Base-by-base conservation (phyloP, 2,888 invertebrate species). In the Slavum lentiscoides region DNA sequence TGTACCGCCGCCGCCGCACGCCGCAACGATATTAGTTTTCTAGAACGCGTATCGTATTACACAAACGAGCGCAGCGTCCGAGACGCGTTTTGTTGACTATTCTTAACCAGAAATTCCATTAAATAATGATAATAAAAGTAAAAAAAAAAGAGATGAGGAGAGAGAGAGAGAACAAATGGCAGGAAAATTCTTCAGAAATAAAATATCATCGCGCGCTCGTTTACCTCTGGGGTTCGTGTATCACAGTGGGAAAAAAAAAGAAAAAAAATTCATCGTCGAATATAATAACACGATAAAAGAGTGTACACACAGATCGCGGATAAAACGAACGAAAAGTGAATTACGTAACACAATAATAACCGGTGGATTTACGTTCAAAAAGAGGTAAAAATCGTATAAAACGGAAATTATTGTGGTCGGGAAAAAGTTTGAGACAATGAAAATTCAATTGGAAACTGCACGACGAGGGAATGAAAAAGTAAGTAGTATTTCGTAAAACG, bases 381-480 rank as follows among this genome's bases (percentile, higher is more conserved):
- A n/a, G n/a, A n/a, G n/a, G n/a, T n/a, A n/a, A n/a, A 30, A 30
- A 30, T 30, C 30, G 30, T 30, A 30, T 30, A 30, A 30, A 30
- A 30, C 30, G 30, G n/a, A n/a, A 30, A 30, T 30, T n/a, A n/a
- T 30, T 30, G 1, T 30, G 30, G 19, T 8, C 30, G 21, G 53
- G 53, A 74, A 37, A 37, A 74, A 30, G 37, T 74, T 8, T 0
- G 6, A 62, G 62, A 64, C 30, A 53, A 74, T 74, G 64, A 74
- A 74, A 64, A 74, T 64, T 53, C 30, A 62, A 74, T 74, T 74
- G 37, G 64, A 74, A 64, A 74, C 64, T n/a, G n/a, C n/a, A 21
- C 37, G 30, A 53, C 19, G 0, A 13, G 15, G 7, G 23, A 21
- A n/a, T 15, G 21, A 30, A 30, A 30, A 30, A 30, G 4, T 2